Conservation (phyloP, 35 echinoderm and acorn worm genomes). For the Ophioderma brevispina region DNA sequence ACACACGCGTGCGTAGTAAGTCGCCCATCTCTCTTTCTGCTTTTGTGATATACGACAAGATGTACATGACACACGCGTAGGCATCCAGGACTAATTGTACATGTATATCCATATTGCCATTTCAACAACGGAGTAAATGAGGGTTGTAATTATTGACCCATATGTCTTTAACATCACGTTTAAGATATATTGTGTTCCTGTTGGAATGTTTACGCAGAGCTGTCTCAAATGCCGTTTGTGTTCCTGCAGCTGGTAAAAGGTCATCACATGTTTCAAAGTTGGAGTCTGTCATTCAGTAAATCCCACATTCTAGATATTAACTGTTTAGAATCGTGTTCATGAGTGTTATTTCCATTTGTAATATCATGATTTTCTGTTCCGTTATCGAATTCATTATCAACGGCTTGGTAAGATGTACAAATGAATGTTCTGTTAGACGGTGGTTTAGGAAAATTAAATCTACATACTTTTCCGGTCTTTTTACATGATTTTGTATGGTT, state of each 20-base stretch:
- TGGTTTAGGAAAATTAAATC: conserved; percentile 80
- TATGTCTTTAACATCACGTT: neutral
- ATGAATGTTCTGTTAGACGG: conserved; percentile 62
- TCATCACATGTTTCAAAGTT: neutral
- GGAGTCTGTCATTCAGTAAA: neutral
- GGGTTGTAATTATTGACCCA: conserved; percentile 63
- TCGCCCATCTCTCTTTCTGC: conserved; percentile 64
- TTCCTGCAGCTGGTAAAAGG: conserved; percentile 2
- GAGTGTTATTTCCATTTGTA: too few relatives aligned
- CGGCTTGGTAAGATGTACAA: neutral
- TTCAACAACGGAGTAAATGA: conserved; percentile 33
- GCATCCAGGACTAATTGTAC: conserved; percentile 65
- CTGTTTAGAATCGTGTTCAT: too few relatives aligned
- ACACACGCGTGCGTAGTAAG: too few relatives aligned
- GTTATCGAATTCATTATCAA: neutral
- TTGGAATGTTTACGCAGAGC: conserved; percentile 13
- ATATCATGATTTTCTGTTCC: conserved; percentile 16
- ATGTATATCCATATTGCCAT: conserved; percentile 75
- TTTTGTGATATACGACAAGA: conserved; percentile 66
- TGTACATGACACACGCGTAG: conserved; percentile 55
- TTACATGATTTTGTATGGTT: conserved; percentile 83
- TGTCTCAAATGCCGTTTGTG: conserved; percentile 61
- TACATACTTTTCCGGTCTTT: conserved; percentile 64
- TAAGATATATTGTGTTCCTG: conserved; percentile 30
- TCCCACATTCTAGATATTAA: neutral